Evolutionary conservation across 1,140 invertebrate species (phyloP).

Genomic region (Zaprionus vittiger): DNA sequence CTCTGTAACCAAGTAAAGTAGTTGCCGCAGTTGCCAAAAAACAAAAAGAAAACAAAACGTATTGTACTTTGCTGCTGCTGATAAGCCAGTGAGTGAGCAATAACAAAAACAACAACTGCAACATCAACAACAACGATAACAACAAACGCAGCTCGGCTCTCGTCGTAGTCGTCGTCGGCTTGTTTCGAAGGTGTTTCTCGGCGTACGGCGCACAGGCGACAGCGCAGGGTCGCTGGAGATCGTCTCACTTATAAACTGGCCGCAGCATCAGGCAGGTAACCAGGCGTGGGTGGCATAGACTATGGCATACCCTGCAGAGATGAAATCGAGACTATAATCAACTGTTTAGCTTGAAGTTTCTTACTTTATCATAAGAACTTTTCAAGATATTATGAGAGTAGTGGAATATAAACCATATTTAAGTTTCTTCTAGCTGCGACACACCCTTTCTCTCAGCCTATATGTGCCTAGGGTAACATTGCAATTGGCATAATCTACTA

Average conservation of each 20-base stretch:
- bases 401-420: neutral
- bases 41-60: neutral
- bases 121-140: slow-evolving; percentile 5
- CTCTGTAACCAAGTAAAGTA: slow-evolving; percentile 34
- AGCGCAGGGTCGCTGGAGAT: slow-evolving; percentile 73
- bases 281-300: slow-evolving; percentile 5
- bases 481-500: slow-evolving; percentile 13
- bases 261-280: slow-evolving; percentile 27
- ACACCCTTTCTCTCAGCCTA: neutral
- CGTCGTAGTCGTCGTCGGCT: slow-evolving; percentile 4
- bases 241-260: slow-evolving; percentile 68
- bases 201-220: slow-evolving; percentile 66
- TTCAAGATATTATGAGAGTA: neutral
- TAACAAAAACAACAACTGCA: neutral
- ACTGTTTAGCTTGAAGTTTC: neutral
- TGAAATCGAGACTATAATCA: neutral
- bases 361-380: neutral
- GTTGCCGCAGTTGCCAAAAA: slow-evolving; percentile 33
- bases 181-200: slow-evolving; percentile 36
- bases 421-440: neutral
- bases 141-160: slow-evolving; percentile 24
- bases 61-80: slow-evolving; percentile 28
- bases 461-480: slow-evolving; percentile 7
- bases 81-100: slow-evolving; percentile 27
- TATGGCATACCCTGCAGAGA: slow-evolving; percentile 7